Conservation (phyloP, 2,888 invertebrate genomes). For the Steromphala cineraria region DNA sequence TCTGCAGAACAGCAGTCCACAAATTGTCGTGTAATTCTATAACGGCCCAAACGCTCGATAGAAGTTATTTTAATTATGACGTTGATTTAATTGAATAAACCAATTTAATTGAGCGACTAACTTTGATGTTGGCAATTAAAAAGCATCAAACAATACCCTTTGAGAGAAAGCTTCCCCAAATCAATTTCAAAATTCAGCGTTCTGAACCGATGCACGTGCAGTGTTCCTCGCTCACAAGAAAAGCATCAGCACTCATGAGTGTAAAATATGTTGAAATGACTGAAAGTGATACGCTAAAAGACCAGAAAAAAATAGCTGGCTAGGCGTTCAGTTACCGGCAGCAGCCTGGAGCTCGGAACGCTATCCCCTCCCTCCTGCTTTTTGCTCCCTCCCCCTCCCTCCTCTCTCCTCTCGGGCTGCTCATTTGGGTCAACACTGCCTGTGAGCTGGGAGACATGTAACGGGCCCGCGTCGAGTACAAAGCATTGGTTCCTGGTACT, state of each 20-base stretch:
- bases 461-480: not conserved
- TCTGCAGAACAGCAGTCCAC: too few relatives aligned
- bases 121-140: too few relatives aligned
- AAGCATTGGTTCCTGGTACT: not conserved
- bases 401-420: not conserved
- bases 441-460: not conserved
- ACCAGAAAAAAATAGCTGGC: not conserved
- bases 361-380: too few relatives aligned
- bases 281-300: not conserved
- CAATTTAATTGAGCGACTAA: too few relatives aligned
- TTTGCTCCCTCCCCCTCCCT: not conserved
- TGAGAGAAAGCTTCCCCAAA: too few relatives aligned
- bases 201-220: not conserved
- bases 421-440: constrained; percentile 3
- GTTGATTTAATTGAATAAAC: too few relatives aligned
- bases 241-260: not conserved
- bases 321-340: not conserved
- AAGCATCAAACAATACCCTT: too few relatives aligned
- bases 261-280: not conserved
- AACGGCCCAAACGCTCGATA: too few relatives aligned
- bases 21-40: too few relatives aligned
- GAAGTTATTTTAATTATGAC: too few relatives aligned
- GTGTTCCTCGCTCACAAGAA: not conserved
- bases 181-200: too few relatives aligned
- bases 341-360: not conserved